Base-by-base conservation (phyloP, 2,797 vertebrate genomes). In the Triplophysa yarkandensis region DNA sequence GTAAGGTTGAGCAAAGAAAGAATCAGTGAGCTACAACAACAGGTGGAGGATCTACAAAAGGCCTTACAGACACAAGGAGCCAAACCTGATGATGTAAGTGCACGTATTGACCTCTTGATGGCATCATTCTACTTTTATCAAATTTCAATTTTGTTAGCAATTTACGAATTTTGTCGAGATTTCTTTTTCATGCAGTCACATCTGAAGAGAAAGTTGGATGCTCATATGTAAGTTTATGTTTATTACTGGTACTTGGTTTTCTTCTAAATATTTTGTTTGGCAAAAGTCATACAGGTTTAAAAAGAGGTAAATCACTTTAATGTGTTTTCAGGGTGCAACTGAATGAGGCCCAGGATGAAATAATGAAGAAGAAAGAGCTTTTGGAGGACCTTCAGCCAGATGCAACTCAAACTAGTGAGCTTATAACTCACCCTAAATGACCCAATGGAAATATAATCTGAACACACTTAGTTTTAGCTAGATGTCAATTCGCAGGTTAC, bases 311-410 rank as follows among this genome's bases (percentile, higher is more conserved):
- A n/a, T n/a, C n/a, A 3, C 50, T 14, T 0, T 44, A 23, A 60
- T 60, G 6, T 44, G 9, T 77, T 0, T 80, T 39, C 71, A 99
- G 97, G 95, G 95, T 97, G 41, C 96, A 97, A 81, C 71, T 99
- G 78, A 98, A 96, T 0, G 94, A 98, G 82, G 96, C 96, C 76
- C 95, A 99, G 76, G 95, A 99, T 78, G 95, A 98, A 86, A 91
- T 99, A 73, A 93, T 98, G 92, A 99, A 97, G 89, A 98, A 98
- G 82, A 95, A 96, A 77, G 96, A 98, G 84, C 90, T 96, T 74
- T 92, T 99, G 83, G 95, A 96, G 87, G 95, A 98, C 79, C 92
- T 99, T 17, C 94, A 98, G 83, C 96, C 96, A 48, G 96, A 98
- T 80, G 87, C 92, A 78, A 94, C 88, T 70, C 96, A 96, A 80